Conservation (phyloP, 1,140 invertebrate species). For the Drosophila rufa region DNA sequence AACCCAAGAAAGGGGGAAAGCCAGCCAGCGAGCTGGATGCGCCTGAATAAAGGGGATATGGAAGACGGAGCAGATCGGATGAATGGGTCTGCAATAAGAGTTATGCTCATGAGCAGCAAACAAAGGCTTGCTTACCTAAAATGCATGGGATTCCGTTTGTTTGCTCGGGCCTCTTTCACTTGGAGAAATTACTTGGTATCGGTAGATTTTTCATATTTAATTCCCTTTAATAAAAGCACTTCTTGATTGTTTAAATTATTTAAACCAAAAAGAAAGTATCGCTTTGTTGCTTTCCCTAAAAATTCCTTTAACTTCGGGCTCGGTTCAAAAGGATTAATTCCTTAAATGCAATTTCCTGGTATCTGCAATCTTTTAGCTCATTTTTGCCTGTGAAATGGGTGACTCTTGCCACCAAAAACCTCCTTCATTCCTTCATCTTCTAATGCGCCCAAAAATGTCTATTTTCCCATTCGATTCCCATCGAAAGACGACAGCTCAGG, state of each 20-base stretch:
- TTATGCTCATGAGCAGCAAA: constrained; percentile 15
- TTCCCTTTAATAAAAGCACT: not conserved
- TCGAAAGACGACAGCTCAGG: not conserved
- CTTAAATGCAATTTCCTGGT: not conserved
- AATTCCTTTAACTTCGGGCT: not conserved
- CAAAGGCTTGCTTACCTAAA: constrained; percentile 38
- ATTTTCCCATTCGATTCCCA: not conserved
- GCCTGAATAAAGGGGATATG: constrained; percentile 8
- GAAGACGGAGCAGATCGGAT: constrained; percentile 6
- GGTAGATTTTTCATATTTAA: not conserved
- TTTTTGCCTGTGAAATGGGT: not conserved
- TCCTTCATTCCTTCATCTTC: not conserved
- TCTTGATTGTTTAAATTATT: not conserved
- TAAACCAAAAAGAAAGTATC: accelerated
- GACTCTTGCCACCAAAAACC: not conserved
- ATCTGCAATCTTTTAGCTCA: too few species aligned
- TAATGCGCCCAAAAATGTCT: not conserved
- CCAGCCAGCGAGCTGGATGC: not conserved
- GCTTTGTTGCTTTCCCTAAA: not conserved
- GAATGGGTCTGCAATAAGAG: constrained; percentile 22
- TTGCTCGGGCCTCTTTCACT: constrained; percentile 1
- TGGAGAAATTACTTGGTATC: not conserved
- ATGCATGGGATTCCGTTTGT: constrained; percentile 36
- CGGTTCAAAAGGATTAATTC: not conserved
- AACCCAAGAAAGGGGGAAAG: constrained; percentile 10